Evolutionary conservation across 2,888 invertebrate species (phyloP), one percentile per base, ranked within the genome.

Genomic region (Drosophila mercatorum): DNA sequence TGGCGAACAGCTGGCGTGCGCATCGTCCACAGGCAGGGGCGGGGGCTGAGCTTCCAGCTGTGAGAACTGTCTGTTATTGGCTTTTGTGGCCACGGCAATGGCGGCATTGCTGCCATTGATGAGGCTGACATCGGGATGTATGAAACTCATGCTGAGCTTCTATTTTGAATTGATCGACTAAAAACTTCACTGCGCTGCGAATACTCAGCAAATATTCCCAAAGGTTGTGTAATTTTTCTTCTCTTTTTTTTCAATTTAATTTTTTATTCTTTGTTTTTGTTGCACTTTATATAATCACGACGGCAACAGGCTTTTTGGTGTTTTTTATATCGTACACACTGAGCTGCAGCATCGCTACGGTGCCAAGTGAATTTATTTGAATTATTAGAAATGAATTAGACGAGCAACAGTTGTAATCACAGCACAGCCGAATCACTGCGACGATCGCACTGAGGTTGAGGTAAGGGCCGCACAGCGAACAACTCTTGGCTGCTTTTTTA

Each of bases 101-200:
- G 14, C 17, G 11, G 40, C 51, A 12, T 0, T 22, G 41, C 38
- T 46, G 47, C 46, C 28, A 26, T 66, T 57, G 11, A 88, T 78
- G 60, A 84, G 43, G 31, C 61, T 69, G 11, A 34, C 73, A 51
- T 90, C 88, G 64, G 85, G 83, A 71, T 89, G 89, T 68, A 90
- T 77, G 51, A 88, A 89, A 64, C 83, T 89, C 90, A 89, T 89
- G 68, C 28, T 52, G 55, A 14, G 40, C 26, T 55, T 28, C 2
- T 40, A 5, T 41, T n/a, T 14, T 28, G 40, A 28, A 55, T 55
- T 6, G 11, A 38, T 36, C 8, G 46, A 38, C 12, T 5, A 11
- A 49, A 22, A 28, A 40, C 41, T 47, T 11, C 43, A 56, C 28
- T 58, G 26, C 38, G 43, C 43, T 44, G 14, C 43, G 55, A 56